A percentile compares a stretch with the other conserved stretches of the same genome.
phyloP scores from a whole-genome alignment of 2,797 vertebrate genomes.

The Sarcophilus harrisii region DNA sequence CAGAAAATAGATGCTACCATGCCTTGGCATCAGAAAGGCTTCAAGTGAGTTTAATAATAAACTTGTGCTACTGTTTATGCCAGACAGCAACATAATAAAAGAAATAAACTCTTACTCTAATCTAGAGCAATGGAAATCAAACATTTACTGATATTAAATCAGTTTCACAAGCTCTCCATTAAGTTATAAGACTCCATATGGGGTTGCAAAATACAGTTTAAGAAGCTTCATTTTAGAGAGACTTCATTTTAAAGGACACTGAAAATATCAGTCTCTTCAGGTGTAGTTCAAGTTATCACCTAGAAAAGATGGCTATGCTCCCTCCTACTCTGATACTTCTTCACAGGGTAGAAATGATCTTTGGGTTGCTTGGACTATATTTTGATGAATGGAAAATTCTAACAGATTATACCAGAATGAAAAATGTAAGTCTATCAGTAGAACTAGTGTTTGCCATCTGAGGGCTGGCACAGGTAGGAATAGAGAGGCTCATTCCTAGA shows the following conservation, averaged over 20 bases:
- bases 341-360: not conserved
- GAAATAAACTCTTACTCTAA: too few relatives aligned
- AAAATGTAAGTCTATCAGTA: not conserved
- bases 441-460: not conserved
- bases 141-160: too few relatives aligned
- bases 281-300: not conserved
- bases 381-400: not conserved
- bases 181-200: too few relatives aligned
- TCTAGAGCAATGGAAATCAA: too few relatives aligned
- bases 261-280: not conserved
- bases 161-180: too few relatives aligned
- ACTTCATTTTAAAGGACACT: not conserved
- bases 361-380: not conserved
- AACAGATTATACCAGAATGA: not conserved
- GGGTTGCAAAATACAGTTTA: too few relatives aligned
- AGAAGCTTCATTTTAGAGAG: not conserved
- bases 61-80: not conserved
- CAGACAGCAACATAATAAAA: not conserved
- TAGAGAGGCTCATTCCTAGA: not conserved
- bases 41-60: not conserved
- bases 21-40: not conserved
- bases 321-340: not conserved
- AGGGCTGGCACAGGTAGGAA: not conserved
- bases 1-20: not conserved
- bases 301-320: not conserved